Evolutionary conservation across 2,888 invertebrate genomes (phyloP).

Genomic region (Graphium colonna): DNA sequence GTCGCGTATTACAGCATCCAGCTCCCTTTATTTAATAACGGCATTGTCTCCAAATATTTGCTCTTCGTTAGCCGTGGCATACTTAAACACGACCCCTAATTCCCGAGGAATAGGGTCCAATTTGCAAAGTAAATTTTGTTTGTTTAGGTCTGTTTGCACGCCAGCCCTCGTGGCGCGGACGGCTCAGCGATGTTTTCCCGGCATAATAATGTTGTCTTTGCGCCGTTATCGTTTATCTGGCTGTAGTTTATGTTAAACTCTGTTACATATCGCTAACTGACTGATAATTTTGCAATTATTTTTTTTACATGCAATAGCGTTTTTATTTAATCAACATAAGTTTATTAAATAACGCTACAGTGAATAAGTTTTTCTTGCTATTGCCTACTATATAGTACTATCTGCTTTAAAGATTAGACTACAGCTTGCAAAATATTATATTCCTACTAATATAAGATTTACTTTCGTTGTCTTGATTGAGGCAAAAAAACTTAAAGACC

Average conservation of each 20-base stretch:
- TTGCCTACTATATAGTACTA: too few species aligned
- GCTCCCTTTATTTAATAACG: constrained; percentile 50
- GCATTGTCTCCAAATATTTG: constrained; percentile 60
- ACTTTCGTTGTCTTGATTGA: too few species aligned
- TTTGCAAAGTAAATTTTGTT: constrained; percentile 20
- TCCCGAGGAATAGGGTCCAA: constrained; percentile 16
- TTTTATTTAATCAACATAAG: too few species aligned
- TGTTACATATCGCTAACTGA: background rate
- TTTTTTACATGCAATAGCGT: too few species aligned
- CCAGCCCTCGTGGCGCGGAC: constrained; percentile 1
- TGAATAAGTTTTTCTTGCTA: too few species aligned
- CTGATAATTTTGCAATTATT: too few species aligned
- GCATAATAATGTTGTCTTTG: constrained; percentile 15
- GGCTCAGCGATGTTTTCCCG: constrained; percentile 5
- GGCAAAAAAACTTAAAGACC: too few species aligned
- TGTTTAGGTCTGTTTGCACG: constrained; percentile 11
- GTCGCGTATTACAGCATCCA: constrained; percentile 34
- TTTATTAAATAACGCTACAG: too few species aligned
- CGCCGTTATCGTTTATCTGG: background rate
- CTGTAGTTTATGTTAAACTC: background rate
- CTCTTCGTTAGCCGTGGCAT: constrained; percentile 47
- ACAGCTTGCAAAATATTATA: too few species aligned
- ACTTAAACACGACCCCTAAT: constrained; percentile 2
- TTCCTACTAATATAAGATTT: too few species aligned
- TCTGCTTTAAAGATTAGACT: too few species aligned